Percentiles rank a stretch among this genome's conserved stretches.
Evolutionary conservation across 1,140 invertebrate species (phyloP).

Genomic region (Dinothrombium tinctorium): DNA sequence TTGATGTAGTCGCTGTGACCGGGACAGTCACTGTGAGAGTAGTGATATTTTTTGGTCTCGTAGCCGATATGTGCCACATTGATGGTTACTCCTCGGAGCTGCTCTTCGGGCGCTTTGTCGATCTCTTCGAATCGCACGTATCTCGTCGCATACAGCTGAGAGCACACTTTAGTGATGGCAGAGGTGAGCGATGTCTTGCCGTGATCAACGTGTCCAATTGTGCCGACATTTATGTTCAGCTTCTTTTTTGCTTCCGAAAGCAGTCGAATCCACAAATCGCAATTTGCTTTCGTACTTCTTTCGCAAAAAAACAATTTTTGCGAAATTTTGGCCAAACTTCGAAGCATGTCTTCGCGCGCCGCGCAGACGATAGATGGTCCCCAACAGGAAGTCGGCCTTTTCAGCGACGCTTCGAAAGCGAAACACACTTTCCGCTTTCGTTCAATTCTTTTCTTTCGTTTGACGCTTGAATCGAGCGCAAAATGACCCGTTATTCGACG

Average conservation of each 20-base stretch:
- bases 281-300: no score
- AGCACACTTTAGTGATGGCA: conserved; percentile 62
- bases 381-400: no score
- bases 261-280: no score
- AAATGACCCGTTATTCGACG: no score
- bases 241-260: conserved; percentile 34
- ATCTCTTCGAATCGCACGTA: conserved; percentile 55
- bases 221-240: conserved; percentile 91
- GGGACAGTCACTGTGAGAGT: conserved; percentile 85
- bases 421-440: no score
- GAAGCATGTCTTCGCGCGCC: no score
- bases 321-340: no score
- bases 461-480: no score
- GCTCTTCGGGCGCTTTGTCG: conserved; percentile 78
- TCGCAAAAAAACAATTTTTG: no score
- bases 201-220: conserved; percentile 94
- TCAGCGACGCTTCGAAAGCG: no score
- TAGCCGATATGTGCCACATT: conserved; percentile 63
- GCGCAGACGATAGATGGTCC: no score
- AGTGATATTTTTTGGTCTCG: conserved; percentile 50
- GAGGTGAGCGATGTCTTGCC: conserved; percentile 89
- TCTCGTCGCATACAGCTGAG: conserved; percentile 30
- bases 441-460: no score
- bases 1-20: conserved; percentile 85
- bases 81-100: conserved; percentile 79